Evolutionary conservation across 2,113 vertebrate species (phyloP), one percentile per base, ranked within the genome.

Genomic region (Rhynchomys soricoides): DNA sequence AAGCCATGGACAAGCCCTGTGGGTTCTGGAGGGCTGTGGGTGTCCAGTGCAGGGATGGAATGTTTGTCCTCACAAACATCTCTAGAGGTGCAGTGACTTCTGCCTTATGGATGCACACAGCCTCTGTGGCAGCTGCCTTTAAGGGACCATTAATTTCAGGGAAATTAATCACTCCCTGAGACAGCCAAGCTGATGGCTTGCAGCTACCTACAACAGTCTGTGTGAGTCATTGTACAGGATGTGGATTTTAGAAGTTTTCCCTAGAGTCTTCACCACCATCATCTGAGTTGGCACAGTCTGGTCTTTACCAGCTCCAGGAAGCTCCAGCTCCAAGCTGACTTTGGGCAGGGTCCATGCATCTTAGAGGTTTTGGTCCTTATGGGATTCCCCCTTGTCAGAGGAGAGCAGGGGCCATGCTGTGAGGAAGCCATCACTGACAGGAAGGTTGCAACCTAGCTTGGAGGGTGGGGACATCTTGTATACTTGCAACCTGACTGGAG

Each of bases 121-220:
- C 75, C 59, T 40, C 77, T 71, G 71, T 13, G 7, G 83, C 66
- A 21, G 82, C 55, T 55, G 93, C 48, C 66, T 92, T 45, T n/a
- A 34, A 70, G 68, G n/a, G 78, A 50, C 59, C 74, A 29, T 95
- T 75, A 59, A 73, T 92, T 93, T 85, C 70, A 74, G n/a, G 29
- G 86, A 90, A 91, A 95, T 62, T 83, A 66, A 83, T 90, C 48
- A 31, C 52, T 94, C 50, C n/a, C 1, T 0, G 22, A 68, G 90
- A 93, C 85, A 74, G 88, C 55, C 15, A 26, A 10, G 73, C 59
- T 52, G 1, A 37, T 85, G 1, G 22, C 83, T 81, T 22, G 7
- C 62, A 29, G 62, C 1, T 68, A 2, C 10, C 21, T 10, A 40
- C 70, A 52, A 40, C 62, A 48, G 82, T 48, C 37, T 12, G 16